A percentile compares a stretch with the other conserved stretches of the same genome.
phyloP scores from a whole-genome alignment of 2,797 vertebrate genomes.

The Lagorchestes hirsutus region DNA sequence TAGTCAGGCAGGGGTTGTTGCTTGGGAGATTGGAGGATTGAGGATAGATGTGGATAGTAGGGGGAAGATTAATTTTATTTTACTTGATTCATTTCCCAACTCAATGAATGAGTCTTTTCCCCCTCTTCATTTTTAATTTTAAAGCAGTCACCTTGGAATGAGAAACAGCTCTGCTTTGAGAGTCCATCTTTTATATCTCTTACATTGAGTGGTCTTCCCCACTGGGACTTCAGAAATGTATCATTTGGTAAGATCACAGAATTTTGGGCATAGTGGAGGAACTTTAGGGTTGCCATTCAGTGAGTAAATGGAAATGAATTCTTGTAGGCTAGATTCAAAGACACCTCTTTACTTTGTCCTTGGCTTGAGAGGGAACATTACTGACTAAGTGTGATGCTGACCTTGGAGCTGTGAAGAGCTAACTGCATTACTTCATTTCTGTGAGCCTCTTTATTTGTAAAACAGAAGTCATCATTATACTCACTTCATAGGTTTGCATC shows the following conservation, averaged over 20 bases:
- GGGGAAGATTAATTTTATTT: conserved; percentile 26
- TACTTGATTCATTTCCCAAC: conserved; percentile 23
- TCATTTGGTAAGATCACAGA: conserved; percentile 79
- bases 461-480: neutral
- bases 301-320: conserved; percentile 82
- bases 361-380: neutral
- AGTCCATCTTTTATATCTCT: conserved; percentile 74
- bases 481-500: neutral
- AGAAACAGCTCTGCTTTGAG: conserved; percentile 69
- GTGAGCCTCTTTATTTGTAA: neutral
- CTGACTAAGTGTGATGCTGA: neutral
- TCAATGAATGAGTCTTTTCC: neutral
- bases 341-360: conserved; percentile 62
- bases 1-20: neutral
- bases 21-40: neutral
- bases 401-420: neutral
- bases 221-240: conserved; percentile 83
- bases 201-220: conserved; percentile 75
- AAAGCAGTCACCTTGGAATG: conserved; percentile 75
- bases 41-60: neutral
- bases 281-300: conserved; percentile 73
- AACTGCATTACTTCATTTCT: neutral
- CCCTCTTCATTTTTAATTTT: conserved; percentile 25
- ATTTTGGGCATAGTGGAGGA: conserved; percentile 74
- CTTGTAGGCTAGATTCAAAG: conserved; percentile 75